These are phyloP conservation scores for Hirtodrosophila cameraria DNA, from an alignment of 2,888 invertebrate species.

Conservation along the genomic window DNA sequence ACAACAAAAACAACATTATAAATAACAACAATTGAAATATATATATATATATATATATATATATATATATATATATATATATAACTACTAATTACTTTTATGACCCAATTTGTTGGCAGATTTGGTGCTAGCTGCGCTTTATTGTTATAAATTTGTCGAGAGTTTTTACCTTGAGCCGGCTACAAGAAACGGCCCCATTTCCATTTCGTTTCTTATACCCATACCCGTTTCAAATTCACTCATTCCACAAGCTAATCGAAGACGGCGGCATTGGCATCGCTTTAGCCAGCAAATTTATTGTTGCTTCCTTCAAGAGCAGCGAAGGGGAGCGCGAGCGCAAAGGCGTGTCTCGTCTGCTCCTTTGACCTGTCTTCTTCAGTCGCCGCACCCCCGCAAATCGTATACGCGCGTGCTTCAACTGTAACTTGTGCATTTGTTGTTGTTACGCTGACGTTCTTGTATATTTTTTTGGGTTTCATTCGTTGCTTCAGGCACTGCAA, in stretches of 20 bases:
- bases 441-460: slow-evolving; percentile 34
- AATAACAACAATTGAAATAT: no score
- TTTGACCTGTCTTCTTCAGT: slow-evolving; percentile 71
- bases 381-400: neutral
- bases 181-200: slow-evolving; percentile 19
- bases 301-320: slow-evolving; percentile 17
- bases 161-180: slow-evolving; percentile 48
- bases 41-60: slow-evolving; percentile 49
- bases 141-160: slow-evolving; percentile 55
- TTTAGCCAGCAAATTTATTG: slow-evolving; percentile 67
- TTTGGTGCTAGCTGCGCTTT: slow-evolving; percentile 45
- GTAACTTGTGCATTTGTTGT: slow-evolving; percentile 36
- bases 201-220: slow-evolving; percentile 26
- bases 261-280: slow-evolving; percentile 21
- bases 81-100: slow-evolving; percentile 78
- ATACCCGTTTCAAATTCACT: slow-evolving; percentile 29
- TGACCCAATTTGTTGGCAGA: slow-evolving; percentile 73
- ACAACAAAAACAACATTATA: slow-evolving; percentile 8
- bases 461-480: slow-evolving; percentile 45
- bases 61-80: slow-evolving; percentile 42
- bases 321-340: neutral
- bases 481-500: slow-evolving; percentile 63
- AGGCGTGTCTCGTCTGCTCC: slow-evolving; percentile 55
- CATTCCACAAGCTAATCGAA: slow-evolving; percentile 51
- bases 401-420: slow-evolving; percentile 2